A percentile compares a stretch with the other conserved stretches of the same genome.
Evolutionary conservation across 2,797 vertebrate species (phyloP).

Genomic region (Falco biarmicus): DNA sequence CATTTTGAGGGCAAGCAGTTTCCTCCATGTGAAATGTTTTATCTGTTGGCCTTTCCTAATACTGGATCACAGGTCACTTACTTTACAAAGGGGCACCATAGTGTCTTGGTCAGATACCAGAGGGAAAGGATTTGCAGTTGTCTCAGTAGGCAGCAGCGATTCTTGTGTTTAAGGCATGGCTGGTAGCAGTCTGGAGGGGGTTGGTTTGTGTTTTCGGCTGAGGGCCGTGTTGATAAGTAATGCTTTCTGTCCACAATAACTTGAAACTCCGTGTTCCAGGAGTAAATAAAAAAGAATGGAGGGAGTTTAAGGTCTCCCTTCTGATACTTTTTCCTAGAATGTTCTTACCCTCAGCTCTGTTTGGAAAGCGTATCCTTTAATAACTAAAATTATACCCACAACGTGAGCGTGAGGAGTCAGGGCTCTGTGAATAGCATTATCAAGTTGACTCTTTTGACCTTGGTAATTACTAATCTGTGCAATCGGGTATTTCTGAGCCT

Average conservation of each 20-base stretch:
- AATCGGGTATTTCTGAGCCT: background rate
- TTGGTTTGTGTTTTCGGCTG: background rate
- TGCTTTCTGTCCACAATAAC: background rate
- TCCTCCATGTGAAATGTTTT: background rate
- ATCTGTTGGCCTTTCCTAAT: background rate
- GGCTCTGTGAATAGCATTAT: background rate
- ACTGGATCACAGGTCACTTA: background rate
- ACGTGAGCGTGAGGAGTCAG: background rate
- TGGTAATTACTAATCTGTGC: background rate
- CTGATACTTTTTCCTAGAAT: background rate
- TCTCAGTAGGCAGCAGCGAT: background rate
- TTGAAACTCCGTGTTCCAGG: background rate
- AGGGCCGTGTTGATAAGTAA: background rate
- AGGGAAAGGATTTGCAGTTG: background rate
- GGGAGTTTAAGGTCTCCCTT: background rate
- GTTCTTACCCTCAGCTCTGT: background rate
- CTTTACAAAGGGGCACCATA: background rate
- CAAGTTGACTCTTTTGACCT: constrained; percentile 29
- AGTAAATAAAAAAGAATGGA: background rate
- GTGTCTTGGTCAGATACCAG: background rate
- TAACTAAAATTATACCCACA: background rate
- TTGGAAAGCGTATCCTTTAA: background rate
- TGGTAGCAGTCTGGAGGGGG: background rate
- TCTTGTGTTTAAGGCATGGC: background rate
- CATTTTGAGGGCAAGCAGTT: background rate